Conservation (phyloP, 1,140 invertebrate genomes). For the Eriocheir sinensis region DNA sequence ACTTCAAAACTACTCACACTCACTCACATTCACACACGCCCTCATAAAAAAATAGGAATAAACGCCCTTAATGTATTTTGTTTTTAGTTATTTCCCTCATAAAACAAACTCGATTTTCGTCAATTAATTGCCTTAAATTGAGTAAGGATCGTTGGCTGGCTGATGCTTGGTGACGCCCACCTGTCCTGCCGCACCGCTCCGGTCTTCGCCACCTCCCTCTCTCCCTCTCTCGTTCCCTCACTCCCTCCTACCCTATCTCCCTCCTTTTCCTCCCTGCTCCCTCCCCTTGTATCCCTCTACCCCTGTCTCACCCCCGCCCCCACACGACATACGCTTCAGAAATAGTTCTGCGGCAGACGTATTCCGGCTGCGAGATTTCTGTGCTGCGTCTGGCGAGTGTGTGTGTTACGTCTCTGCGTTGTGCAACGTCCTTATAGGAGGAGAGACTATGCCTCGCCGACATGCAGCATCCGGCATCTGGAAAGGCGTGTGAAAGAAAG, state of each 20-base stretch:
- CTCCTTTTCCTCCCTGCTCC: too few relatives aligned
- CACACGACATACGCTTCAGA: neutral
- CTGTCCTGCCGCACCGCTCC: neutral
- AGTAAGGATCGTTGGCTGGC: neutral
- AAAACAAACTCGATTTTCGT: neutral
- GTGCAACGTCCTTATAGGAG: neutral
- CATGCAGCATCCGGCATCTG: neutral
- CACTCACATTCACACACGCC: too few relatives aligned
- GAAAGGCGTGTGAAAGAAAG: neutral
- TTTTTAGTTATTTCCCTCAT: conserved; percentile 8
- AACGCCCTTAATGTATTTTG: conserved; percentile 3
- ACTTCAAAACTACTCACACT: neutral
- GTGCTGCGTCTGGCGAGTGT: neutral
- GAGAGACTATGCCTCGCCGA: neutral
- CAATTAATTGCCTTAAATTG: conserved; percentile 5
- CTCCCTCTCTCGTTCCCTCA: too few relatives aligned
- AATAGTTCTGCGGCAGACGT: neutral
- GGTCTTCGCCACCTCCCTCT: neutral
- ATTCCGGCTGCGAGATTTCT: neutral
- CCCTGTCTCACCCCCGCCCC: too few relatives aligned
- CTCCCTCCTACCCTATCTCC: too few relatives aligned
- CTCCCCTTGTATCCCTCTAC: too few relatives aligned
- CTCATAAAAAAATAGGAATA: neutral
- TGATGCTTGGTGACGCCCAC: conserved; percentile 10
- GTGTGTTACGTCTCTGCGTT: neutral